phyloP scores from a whole-genome alignment of 2,888 invertebrate species.

The Sesia apiformis region DNA sequence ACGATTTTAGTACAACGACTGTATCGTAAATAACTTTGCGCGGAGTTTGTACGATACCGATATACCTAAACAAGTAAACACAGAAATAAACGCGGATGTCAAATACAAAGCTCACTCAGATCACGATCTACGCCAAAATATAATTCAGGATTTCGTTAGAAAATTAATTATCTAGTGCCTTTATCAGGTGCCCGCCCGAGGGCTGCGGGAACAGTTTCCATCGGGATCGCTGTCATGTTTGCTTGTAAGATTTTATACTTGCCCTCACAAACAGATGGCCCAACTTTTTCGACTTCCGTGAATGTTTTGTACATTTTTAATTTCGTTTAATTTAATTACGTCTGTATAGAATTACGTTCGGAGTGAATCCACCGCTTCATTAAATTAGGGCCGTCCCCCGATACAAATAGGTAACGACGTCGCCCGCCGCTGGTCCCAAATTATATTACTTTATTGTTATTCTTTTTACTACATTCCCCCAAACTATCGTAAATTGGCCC shows the following conservation, averaged over 20 bases:
- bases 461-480: slow-evolving; percentile 62
- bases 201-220: slow-evolving; percentile 26
- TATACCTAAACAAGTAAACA: not conserved
- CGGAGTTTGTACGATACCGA: not conserved
- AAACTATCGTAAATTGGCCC: slow-evolving; percentile 68
- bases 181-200: slow-evolving; percentile 43
- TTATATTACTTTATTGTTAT: slow-evolving; percentile 73
- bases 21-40: not conserved
- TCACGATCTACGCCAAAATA: slow-evolving; percentile 24
- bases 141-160: slow-evolving; percentile 34
- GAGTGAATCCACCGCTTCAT: slow-evolving; percentile 50
- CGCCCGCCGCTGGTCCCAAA: slow-evolving; percentile 52
- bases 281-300: slow-evolving; percentile 1
- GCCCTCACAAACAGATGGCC: slow-evolving; percentile 26
- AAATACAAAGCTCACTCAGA: slow-evolving; percentile 2
- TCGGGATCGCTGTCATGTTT: slow-evolving; percentile 28
- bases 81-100: slow-evolving; percentile 2
- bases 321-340: slow-evolving; percentile 30
- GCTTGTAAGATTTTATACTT: slow-evolving; percentile 27
- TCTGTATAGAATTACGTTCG: slow-evolving; percentile 43
- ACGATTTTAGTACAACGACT: slow-evolving; percentile 20
- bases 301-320: not conserved
- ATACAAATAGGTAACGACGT: slow-evolving; percentile 58
- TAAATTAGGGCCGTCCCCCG: slow-evolving; percentile 57
- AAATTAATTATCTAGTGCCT: slow-evolving; percentile 61